Base-by-base conservation (phyloP, 2,797 vertebrate genomes). In the Peromyscus melanophrys region DNA sequence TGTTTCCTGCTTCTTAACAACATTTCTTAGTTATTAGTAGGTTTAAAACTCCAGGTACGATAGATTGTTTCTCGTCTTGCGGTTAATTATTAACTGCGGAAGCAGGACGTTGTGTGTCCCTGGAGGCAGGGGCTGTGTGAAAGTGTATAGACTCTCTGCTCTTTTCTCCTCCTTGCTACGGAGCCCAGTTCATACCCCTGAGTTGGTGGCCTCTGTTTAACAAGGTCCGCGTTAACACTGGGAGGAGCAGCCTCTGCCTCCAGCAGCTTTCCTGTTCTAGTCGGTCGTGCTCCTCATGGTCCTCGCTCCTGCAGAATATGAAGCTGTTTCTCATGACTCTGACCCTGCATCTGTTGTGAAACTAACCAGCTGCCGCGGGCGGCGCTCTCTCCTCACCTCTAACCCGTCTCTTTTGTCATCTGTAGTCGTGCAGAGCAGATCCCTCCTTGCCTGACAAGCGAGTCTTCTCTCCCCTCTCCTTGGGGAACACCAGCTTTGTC, bases 401-500 rank as follows among this genome's bases (percentile, higher is more conserved):
- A 98, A 98, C 97, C 98, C 97, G 97, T 99, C 99, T 99, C 98
- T 98, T 98, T 99, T 99, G 98, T 99, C 98, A 97, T 99, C 98
- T 98, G 98, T 99, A 99, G 99, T 99, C 99, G 99, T 99, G 99
- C 99, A 97, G 99, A 99, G 98, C 99, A 99, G 99, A 99, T 99
- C 95, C 99, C 99, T 98, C 99, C 99, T 98, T 99, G 99, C 99
- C 99, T 99, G 99, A 99, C 99, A 99, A 99, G 99, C 96, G 99
- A 99, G 99, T 99, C 99, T 99, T 99, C 99, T 97, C 99, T 99
- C 98, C 99, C 99, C 99, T 99, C 99, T 98, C 99, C 99, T 61
- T 99, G 99, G 99, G 99, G 99, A 97, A 99, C 99, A 49, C 99
- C 99, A 98, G 99, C 99, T 97, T 99, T 99, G 99, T 98, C 99